Base-by-base conservation (phyloP, 1,140 invertebrate genomes). In the Pantala flavescens region DNA sequence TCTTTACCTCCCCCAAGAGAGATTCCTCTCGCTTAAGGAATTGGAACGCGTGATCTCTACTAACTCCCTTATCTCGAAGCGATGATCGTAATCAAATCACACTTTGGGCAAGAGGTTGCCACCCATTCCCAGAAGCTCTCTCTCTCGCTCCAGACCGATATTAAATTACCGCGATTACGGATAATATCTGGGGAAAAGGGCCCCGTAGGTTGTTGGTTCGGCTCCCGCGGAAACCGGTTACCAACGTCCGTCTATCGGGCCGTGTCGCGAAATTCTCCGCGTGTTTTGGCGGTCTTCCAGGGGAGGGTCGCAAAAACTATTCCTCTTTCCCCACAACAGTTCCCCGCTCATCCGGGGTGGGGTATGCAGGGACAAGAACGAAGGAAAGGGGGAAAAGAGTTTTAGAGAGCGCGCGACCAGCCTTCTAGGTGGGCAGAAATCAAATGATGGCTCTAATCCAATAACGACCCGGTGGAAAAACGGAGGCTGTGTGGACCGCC, bases 111-210 rank as follows among this genome's bases (percentile, higher is more conserved):
- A 63, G 49, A 21, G 49, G 49, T 14, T 63, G 14, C 49, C 11
- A 24, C 23, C 23, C 11, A 10, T 24, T 12, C 23, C 70, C 24
- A 71, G 23, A 71, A 71, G 12, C 70, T 24, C 24, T 71, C 70
- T 24, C 19, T n/a, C 70, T 24, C 24, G 11, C 70, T 24, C 19
- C 63, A 10, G 11, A n/a, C 70, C 71, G 28, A 72, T 72, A 72
- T 72, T 42, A 72, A 72, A 72, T 72, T 72, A 72, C 28, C 24
- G 71, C 71, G 71, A 72, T 72, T 72, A 72, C 71, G 71, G 71
- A 72, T 72, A 72, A 72, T 72, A 72, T 72, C 71, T n/a, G 71
- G 28, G 42, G 49, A 19, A 63, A 63, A 21, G 2, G 49, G 3
- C 12, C 23, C 24, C 21, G 11, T 23, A 23, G 23, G 70, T n/a